Evolutionary conservation across 2,113 vertebrate genomes (phyloP).

Genomic region (Brachyhypopomus occidentalis): DNA sequence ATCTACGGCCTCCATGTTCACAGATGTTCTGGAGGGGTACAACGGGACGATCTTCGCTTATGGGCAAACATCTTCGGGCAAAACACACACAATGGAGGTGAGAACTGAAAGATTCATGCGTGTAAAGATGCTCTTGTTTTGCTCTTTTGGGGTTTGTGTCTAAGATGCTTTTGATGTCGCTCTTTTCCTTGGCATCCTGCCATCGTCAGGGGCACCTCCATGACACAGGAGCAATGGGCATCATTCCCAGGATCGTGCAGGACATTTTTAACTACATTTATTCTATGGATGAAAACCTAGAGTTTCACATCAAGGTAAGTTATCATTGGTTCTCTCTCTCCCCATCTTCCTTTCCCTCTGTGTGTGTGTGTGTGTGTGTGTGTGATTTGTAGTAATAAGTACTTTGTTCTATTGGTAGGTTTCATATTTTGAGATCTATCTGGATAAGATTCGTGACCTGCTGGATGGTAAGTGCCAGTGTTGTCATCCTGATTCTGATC

Average conservation of each 20-base stretch:
- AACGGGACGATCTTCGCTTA: constrained; percentile 99
- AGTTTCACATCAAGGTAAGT: constrained; percentile 91
- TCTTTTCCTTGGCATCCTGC: neutral
- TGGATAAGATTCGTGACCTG: constrained; percentile 95
- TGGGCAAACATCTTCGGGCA: constrained; percentile 95
- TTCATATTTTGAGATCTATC: constrained; percentile 96
- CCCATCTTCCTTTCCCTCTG: neutral
- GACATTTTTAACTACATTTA: constrained; percentile 97
- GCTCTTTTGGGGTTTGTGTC: neutral
- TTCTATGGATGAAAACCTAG: constrained; percentile 93
- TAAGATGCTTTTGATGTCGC: too few relatives aligned
- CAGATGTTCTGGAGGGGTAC: constrained; percentile 97
- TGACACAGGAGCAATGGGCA: constrained; percentile 90
- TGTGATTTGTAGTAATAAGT: neutral
- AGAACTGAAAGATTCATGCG: constrained; percentile 31
- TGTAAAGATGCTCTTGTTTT: neutral
- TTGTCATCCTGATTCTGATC: constrained; percentile 11
- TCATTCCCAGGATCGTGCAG: constrained; percentile 92
- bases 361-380: too few relatives aligned
- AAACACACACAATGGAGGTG: constrained; percentile 99
- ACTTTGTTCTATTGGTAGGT: constrained; percentile 71
- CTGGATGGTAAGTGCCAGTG: constrained; percentile 83
- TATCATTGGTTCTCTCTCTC: neutral
- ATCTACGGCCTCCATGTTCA: neutral
- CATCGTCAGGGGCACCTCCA: constrained; percentile 85